These are phyloP conservation scores for Rhagoletis zephyria DNA, from an alignment of 1,140 invertebrate genomes.

Conservation along the genomic window DNA sequence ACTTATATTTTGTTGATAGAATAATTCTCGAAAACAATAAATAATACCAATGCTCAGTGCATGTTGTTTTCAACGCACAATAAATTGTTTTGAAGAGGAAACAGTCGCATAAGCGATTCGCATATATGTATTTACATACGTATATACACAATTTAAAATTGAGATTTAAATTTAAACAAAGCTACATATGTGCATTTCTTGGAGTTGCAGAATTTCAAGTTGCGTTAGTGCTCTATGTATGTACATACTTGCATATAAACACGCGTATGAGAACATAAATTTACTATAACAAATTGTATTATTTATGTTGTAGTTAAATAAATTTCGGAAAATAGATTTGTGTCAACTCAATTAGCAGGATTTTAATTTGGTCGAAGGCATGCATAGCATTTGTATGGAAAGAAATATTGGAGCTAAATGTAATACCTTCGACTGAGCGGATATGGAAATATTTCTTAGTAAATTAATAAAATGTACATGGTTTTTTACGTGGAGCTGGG, in stretches of 20 bases:
- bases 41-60: background rate
- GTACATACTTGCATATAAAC: background rate
- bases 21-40: background rate
- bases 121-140: background rate
- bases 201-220: background rate
- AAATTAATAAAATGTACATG: no score
- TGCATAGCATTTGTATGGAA: no score
- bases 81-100: background rate
- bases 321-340: conserved; percentile 17
- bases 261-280: background rate
- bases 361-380: no score
- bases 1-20: conserved; percentile 2
- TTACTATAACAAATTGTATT: background rate
- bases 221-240: background rate
- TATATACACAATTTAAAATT: background rate
- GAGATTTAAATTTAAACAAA: background rate
- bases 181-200: background rate
- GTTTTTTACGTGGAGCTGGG: no score
- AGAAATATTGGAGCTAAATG: no score
- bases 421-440: no score
- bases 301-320: conserved; percentile 22
- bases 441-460: no score
- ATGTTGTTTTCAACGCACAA: conserved; percentile 5
- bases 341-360: background rate
- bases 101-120: no score